Conservation (phyloP, 2,113 vertebrate genomes). For the Tauraco erythrolophus region DNA sequence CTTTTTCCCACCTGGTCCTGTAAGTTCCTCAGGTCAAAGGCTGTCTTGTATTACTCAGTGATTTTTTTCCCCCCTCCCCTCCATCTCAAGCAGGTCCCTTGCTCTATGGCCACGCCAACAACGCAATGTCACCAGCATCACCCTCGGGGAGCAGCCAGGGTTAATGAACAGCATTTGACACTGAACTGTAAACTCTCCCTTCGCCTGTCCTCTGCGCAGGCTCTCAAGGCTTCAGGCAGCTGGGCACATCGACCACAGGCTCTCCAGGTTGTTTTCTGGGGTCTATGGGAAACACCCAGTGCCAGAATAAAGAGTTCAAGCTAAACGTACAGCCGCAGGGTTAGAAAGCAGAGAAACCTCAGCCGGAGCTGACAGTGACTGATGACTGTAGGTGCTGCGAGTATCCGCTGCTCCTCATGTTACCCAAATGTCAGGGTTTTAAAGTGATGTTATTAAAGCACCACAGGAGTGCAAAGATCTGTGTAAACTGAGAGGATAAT, state of each 20-base stretch:
- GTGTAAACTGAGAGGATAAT: slow-evolving; percentile 74
- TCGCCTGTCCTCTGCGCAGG: neutral
- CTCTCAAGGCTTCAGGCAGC: neutral
- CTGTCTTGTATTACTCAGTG: neutral
- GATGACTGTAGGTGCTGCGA: slow-evolving; percentile 24
- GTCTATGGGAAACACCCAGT: neutral
- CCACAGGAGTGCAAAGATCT: slow-evolving; percentile 57
- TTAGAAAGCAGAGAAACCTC: slow-evolving; percentile 39
- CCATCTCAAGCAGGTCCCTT: neutral
- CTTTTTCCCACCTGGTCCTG: neutral
- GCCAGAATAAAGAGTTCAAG: neutral
- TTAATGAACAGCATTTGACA: neutral
- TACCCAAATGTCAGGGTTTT: slow-evolving; percentile 59
- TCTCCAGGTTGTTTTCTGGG: neutral
- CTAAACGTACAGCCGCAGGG: neutral
- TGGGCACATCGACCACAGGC: neutral
- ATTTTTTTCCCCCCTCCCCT: rapidly evolving
- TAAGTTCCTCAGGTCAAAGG: neutral
- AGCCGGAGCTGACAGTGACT: slow-evolving; percentile 46
- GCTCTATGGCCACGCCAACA: rapidly evolving
- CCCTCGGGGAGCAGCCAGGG: neutral
- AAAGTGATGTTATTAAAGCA: slow-evolving; percentile 59
- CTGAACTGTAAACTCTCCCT: neutral
- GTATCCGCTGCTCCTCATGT: neutral
- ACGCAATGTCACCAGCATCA: rapidly evolving